A percentile compares a stretch with the other conserved stretches of the same genome.
Evolutionary conservation across 2,113 vertebrate species (phyloP).

Genomic region (Chamaea fasciata): DNA sequence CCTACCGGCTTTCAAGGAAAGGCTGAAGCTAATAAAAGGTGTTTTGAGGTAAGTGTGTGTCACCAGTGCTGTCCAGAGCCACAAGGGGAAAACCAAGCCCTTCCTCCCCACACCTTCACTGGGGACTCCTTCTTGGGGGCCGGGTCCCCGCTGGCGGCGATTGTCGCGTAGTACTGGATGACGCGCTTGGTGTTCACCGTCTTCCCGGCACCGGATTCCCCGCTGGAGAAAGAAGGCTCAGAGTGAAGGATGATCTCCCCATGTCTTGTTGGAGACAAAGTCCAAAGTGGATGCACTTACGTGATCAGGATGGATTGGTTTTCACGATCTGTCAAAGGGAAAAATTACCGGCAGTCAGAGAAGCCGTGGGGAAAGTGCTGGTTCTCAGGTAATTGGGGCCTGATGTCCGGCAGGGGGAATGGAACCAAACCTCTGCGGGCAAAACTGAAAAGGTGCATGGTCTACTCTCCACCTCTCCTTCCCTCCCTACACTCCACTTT

Average conservation of each 20-base stretch:
- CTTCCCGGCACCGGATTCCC: conserved; percentile 86
- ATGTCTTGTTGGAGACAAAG: not conserved
- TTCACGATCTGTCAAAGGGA: conserved; percentile 63
- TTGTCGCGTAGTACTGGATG: conserved; percentile 94
- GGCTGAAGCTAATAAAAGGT: not conserved
- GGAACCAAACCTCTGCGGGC: not conserved
- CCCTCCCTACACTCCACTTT: not conserved
- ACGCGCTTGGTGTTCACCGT: conserved; percentile 94
- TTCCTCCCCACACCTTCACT: conserved; percentile 27
- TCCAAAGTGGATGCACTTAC: conserved; percentile 41
- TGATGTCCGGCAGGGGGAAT: not conserved
- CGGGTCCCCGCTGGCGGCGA: conserved; percentile 63
- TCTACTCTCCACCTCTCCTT: not conserved
- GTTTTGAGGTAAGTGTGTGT: not conserved
- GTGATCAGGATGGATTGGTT: conserved; percentile 79
- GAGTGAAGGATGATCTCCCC: not conserved
- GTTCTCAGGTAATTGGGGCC: not conserved
- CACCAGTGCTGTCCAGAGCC: not conserved
- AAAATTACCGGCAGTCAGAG: not conserved
- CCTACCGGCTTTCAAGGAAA: not conserved
- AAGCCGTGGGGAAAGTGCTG: not conserved
- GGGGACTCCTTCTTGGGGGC: conserved; percentile 50
- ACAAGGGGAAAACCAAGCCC: not conserved
- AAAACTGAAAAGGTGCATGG: not conserved
- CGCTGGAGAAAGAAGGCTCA: not conserved